Conservation (phyloP, 2,888 invertebrate species). For the Papilio elwesi region DNA sequence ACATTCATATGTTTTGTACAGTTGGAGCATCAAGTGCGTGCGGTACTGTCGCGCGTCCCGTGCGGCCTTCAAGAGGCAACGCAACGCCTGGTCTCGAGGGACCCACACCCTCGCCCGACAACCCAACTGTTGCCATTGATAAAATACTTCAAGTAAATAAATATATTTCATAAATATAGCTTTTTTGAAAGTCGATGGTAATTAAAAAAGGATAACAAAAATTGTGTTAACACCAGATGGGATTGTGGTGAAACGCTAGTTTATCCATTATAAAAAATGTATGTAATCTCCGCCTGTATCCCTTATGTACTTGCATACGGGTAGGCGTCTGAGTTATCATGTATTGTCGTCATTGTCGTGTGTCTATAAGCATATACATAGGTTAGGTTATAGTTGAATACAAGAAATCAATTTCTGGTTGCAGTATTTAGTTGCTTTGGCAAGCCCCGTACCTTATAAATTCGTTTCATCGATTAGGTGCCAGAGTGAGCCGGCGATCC, state of each 20-base stretch:
- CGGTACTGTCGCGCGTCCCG: slow-evolving; percentile 91
- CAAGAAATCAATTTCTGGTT: too few species aligned
- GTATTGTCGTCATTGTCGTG: too few species aligned
- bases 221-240: neutral
- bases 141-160: slow-evolving; percentile 93
- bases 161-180: too few species aligned
- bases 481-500: slow-evolving; percentile 93
- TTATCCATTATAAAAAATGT: too few species aligned
- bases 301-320: too few species aligned
- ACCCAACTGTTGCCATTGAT: slow-evolving; percentile 95
- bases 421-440: too few species aligned
- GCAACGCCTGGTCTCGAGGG: slow-evolving; percentile 91
- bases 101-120: slow-evolving; percentile 94
- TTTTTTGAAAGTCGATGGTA: neutral
- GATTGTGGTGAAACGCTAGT: too few species aligned
- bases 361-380: too few species aligned
- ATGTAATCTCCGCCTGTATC: too few species aligned
- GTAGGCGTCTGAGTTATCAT: too few species aligned
- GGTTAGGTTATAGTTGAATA: too few species aligned
- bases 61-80: slow-evolving; percentile 94
- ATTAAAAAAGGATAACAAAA: neutral
- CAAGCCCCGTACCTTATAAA: neutral
- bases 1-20: slow-evolving; percentile 61
- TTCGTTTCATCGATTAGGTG: slow-evolving; percentile 49
- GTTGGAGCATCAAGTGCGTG: slow-evolving; percentile 92